Evolutionary conservation across 2,888 invertebrate genomes (phyloP).

Genomic region (Dusona sp.): DNA sequence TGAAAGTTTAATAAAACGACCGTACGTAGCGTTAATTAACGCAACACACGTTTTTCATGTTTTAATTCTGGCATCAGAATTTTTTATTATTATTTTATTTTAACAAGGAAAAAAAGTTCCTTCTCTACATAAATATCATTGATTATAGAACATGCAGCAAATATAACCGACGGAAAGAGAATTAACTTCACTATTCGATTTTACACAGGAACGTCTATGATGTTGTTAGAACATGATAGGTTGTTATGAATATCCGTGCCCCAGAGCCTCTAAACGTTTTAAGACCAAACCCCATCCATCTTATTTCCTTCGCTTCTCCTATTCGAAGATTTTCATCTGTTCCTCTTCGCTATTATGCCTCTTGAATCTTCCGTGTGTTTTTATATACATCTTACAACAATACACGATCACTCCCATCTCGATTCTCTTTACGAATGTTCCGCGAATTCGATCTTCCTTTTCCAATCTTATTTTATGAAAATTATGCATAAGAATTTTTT

Average conservation of each 20-base stretch:
- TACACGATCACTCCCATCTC: slow-evolving; percentile 18
- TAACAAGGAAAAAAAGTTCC: not conserved
- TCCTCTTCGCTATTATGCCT: slow-evolving; percentile 27
- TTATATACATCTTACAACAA: slow-evolving; percentile 12
- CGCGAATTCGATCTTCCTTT: slow-evolving; percentile 1
- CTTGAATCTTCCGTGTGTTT: slow-evolving; percentile 11
- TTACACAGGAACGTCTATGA: slow-evolving; percentile 2
- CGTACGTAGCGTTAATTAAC: not conserved
- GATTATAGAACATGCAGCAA: not conserved
- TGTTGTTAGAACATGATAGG: slow-evolving; percentile 10
- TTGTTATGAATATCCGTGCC: slow-evolving; percentile 41
- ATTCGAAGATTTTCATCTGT: slow-evolving; percentile 60
- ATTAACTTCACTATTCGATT: slow-evolving; percentile 14
- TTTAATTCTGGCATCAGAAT: not conserved
- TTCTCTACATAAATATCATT: not conserved
- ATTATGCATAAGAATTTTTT: not conserved
- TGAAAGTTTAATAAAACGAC: not conserved
- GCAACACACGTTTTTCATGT: too few species aligned
- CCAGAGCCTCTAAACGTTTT: slow-evolving; percentile 53
- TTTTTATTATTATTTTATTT: not conserved
- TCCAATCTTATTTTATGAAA: not conserved
- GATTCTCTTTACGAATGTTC: slow-evolving; percentile 11
- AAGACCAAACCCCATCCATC: slow-evolving; percentile 53
- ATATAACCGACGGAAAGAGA: not conserved
- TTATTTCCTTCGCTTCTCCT: slow-evolving; percentile 43